Evolutionary conservation across 2,797 vertebrate species (phyloP), one percentile per base, ranked within the genome.

Genomic region (Macropus fuliginosus): DNA sequence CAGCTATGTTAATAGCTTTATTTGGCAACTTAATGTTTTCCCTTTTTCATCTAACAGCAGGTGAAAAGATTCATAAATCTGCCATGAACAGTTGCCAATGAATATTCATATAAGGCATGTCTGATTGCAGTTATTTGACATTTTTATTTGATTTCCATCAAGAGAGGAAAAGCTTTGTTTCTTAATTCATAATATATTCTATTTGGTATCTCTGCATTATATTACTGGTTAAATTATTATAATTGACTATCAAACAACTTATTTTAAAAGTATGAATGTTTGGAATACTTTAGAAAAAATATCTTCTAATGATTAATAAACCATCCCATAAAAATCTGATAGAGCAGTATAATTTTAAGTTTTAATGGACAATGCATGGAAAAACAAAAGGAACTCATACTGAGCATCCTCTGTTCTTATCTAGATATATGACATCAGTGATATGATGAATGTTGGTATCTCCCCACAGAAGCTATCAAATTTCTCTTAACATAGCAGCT

Each of bases 11-110:
- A 99, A 99, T 99, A 98, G 98, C 97, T 98, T 98, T 99, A 98
- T 98, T 98, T 99, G 98, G 98, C 98, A 98, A 98, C 97, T 98
- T 98, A 98, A 98, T 98, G 98, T 98, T 98, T 99, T 98, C 98
- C 96, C 74, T 97, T 98, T 98, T 95, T 95, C 91, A 97, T 95
- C 95, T 97, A 98, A 98, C 98, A 99, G 99, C 98, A 99, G 99
- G 99, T 99, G 98, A 99, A 99, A 98, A 98, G 98, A 99, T 99
- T 99, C 98, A 99, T 99, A 99, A 99, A 99, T 99, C 98, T 99
- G 98, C 98, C 98, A 98, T 95, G 98, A 99, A 99, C 99, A 99
- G 98, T 99, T 99, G 99, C 98, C 98, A 98, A 99, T 99, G 99
- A 99, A 99, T 99, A 99, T 99, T 99, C 99, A 99, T 99, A 98